Percentiles rank a stretch among this genome's conserved stretches.
These are phyloP conservation scores for Pteropus rufus DNA, from an alignment of 2,797 vertebrate species.

Conservation along the genomic window DNA sequence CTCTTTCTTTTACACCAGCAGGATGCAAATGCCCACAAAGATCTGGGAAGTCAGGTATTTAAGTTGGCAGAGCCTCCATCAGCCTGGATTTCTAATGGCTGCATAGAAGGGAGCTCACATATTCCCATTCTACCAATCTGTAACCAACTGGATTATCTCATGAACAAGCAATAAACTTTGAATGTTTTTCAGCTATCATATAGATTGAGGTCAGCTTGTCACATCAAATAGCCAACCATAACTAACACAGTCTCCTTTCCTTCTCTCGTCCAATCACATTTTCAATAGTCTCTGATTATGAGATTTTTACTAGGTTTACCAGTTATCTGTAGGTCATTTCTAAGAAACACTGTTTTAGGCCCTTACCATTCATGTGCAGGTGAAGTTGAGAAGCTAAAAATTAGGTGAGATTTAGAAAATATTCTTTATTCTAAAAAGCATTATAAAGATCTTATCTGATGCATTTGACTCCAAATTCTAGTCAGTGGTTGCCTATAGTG, in stretches of 20 bases:
- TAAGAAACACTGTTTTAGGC: background rate
- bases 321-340: background rate
- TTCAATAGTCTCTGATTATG: background rate
- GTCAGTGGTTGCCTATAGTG: background rate
- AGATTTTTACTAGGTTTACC: background rate
- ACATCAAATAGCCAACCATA: background rate
- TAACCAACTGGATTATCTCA: background rate
- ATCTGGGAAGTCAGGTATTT: background rate
- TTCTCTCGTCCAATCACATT: background rate
- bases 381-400: constrained; percentile 1
- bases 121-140: background rate
- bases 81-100: background rate
- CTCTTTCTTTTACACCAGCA: background rate
- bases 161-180: background rate
- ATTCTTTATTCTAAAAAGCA: background rate
- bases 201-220: background rate
- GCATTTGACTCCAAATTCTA: background rate
- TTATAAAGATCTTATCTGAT: background rate
- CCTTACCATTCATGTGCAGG: background rate
- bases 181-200: background rate
- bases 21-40: background rate
- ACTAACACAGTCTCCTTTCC: background rate
- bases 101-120: background rate
- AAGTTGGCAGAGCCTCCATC: background rate
- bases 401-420: background rate